Evolutionary conservation across 2,888 invertebrate genomes (phyloP).

Genomic region (Gnatocerus cornutus): DNA sequence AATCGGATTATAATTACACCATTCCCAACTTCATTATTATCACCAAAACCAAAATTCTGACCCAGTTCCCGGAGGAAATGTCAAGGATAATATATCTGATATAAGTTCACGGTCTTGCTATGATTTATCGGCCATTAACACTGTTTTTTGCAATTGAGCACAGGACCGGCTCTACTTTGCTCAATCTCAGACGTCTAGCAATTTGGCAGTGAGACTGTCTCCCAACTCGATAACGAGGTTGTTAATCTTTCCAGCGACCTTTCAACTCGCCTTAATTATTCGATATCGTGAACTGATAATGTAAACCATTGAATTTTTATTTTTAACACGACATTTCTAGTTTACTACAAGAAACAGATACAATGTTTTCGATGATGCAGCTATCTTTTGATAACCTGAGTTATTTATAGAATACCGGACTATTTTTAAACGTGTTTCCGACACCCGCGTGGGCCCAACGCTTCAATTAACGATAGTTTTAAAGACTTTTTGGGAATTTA

Average conservation of each 20-base stretch:
- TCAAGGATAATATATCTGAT: constrained; percentile 27
- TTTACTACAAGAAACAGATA: constrained; percentile 26
- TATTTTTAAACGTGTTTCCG: constrained; percentile 1
- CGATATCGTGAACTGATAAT: constrained; percentile 28
- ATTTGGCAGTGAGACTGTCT: constrained; percentile 18
- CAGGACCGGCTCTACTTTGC: constrained; percentile 27
- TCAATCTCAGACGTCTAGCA: constrained; percentile 5
- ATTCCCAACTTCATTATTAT: no score
- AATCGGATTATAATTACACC: background rate
- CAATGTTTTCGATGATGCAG: constrained; percentile 10
- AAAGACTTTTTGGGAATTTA: no score
- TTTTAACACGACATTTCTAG: constrained; percentile 17
- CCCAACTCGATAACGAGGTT: constrained; percentile 38
- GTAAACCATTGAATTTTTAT: constrained; percentile 31
- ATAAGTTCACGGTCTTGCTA: constrained; percentile 19
- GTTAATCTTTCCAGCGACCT: constrained; percentile 45
- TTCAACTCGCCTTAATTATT: constrained; percentile 39
- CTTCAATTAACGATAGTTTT: background rate
- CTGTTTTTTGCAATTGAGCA: constrained; percentile 11
- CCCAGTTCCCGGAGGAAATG: constrained; percentile 24
- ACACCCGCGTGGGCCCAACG: background rate
- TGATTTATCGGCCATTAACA: constrained; percentile 23
- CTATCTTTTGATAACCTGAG: constrained; percentile 16
- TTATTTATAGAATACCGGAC: constrained; percentile 16
- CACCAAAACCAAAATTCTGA: constrained; percentile 11